Percentiles rank a stretch among this genome's conserved stretches.
phyloP scores from a whole-genome alignment of 2,888 invertebrate genomes.

The Dendrolimus houi region DNA sequence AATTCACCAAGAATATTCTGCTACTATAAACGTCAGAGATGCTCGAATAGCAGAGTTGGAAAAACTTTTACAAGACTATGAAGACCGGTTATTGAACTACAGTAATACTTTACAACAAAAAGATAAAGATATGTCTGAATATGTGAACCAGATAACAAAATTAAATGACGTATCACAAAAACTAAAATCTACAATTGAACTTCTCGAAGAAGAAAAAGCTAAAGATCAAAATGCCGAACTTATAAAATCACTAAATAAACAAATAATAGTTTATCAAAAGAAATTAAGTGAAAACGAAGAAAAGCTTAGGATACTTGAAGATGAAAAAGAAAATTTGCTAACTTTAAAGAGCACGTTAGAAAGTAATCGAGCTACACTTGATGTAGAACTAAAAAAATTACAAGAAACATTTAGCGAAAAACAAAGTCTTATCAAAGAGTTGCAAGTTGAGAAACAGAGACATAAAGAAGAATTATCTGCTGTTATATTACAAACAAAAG shows the following conservation, averaged over 20 bases:
- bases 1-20: conserved; percentile 49
- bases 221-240: conserved; percentile 69
- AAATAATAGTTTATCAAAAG: conserved; percentile 62
- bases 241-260: conserved; percentile 70
- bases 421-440: conserved; percentile 56
- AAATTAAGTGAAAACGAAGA: conserved; percentile 55
- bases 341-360: conserved; percentile 45
- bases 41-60: conserved; percentile 66
- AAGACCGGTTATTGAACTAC: conserved; percentile 62
- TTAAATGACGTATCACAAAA: conserved; percentile 69
- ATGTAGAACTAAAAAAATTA: conserved; percentile 51
- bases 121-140: conserved; percentile 63
- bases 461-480: conserved; percentile 63
- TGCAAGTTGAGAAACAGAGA: conserved; percentile 63
- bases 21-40: conserved; percentile 54
- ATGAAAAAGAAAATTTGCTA: conserved; percentile 54
- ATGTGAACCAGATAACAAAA: conserved; percentile 73
- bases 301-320: conserved; percentile 55
- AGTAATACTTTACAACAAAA: conserved; percentile 59
- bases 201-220: conserved; percentile 64
- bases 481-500: conserved; percentile 62
- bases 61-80: conserved; percentile 61
- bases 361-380: conserved; percentile 40
- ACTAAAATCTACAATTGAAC: conserved; percentile 64
- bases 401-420: conserved; percentile 62